phyloP scores from a whole-genome alignment of 2,888 invertebrate genomes.

The Sabatieria punctata region DNA sequence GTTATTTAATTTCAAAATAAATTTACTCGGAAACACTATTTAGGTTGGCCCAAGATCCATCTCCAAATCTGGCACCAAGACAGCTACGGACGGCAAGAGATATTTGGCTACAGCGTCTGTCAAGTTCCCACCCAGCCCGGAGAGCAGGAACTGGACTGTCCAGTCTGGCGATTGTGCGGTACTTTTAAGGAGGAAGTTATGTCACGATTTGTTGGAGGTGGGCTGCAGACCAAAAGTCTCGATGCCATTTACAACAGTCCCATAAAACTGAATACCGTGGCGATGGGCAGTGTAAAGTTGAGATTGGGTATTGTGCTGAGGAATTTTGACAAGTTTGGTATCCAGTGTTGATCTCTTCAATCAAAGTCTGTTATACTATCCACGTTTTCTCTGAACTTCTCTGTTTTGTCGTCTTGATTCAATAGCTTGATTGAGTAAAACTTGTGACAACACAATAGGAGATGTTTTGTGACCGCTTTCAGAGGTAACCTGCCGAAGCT shows the following conservation, averaged over 20 bases:
- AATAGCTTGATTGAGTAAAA: no score
- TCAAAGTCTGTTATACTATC: no score
- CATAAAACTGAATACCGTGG: constrained; percentile 57
- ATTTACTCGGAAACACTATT: constrained; percentile 7
- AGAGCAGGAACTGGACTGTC: constrained; percentile 53
- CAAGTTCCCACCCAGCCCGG: constrained; percentile 67
- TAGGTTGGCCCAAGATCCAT: constrained; percentile 85
- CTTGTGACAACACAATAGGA: no score
- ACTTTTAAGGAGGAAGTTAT: constrained; percentile 44
- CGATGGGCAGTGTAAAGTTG: constrained; percentile 60
- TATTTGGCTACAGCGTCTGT: constrained; percentile 67
- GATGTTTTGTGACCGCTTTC: no score
- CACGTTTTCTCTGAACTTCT: no score
- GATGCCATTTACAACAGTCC: constrained; percentile 36
- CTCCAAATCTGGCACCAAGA: constrained; percentile 89
- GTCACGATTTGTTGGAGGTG: constrained; percentile 48
- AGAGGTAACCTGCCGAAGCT: no score
- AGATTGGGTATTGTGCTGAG: constrained; percentile 54
- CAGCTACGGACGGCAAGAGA: constrained; percentile 64
- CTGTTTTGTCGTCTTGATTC: no score
- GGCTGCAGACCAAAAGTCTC: constrained; percentile 45
- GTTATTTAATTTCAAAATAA: no score
- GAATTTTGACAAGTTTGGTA: constrained; percentile 68
- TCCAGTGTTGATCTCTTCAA: no score
- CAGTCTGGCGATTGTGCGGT: constrained; percentile 69